Percentiles rank a stretch among this genome's conserved stretches.
Conservation (phyloP, 2,113 vertebrate genomes). For the Strigops habroptila region DNA sequence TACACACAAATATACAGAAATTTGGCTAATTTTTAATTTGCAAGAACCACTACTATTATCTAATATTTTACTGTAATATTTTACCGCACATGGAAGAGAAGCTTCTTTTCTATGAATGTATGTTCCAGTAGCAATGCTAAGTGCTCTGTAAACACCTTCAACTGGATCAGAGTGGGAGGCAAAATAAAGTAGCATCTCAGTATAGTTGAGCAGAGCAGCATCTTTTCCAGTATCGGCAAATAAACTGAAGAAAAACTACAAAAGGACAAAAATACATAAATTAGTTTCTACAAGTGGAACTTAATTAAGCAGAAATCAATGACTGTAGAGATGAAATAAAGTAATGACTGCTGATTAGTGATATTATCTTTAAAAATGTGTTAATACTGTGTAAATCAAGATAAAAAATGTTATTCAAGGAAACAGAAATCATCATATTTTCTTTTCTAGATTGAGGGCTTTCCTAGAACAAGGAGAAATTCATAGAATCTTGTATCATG, state of each 20-base stretch:
- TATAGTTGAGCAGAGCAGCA: slow-evolving; percentile 78
- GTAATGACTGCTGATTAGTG: not conserved
- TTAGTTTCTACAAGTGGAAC: not conserved
- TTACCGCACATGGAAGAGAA: slow-evolving; percentile 18
- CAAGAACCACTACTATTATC: not conserved
- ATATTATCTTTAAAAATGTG: not conserved
- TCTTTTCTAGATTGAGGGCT: not conserved
- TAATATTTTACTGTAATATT: not conserved
- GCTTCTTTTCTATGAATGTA: slow-evolving; percentile 38
- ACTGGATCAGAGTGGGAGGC: slow-evolving; percentile 76
- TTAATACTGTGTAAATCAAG: not conserved
- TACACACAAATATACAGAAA: not conserved
- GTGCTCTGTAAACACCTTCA: slow-evolving; percentile 85
- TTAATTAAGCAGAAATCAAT: not conserved
- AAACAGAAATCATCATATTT: not conserved
- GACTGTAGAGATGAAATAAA: not conserved
- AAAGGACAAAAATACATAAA: not conserved
- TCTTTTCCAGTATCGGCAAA: slow-evolving; percentile 76
- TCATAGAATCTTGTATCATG: not conserved
- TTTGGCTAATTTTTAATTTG: not conserved
- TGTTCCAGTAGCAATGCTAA: slow-evolving; percentile 77
- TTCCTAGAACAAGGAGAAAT: not conserved
- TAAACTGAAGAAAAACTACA: slow-evolving; percentile 87
- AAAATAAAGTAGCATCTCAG: slow-evolving; percentile 86
- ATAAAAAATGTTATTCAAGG: not conserved